Conservation (phyloP, 2,888 invertebrate genomes). For the Cephus nigrinus region DNA sequence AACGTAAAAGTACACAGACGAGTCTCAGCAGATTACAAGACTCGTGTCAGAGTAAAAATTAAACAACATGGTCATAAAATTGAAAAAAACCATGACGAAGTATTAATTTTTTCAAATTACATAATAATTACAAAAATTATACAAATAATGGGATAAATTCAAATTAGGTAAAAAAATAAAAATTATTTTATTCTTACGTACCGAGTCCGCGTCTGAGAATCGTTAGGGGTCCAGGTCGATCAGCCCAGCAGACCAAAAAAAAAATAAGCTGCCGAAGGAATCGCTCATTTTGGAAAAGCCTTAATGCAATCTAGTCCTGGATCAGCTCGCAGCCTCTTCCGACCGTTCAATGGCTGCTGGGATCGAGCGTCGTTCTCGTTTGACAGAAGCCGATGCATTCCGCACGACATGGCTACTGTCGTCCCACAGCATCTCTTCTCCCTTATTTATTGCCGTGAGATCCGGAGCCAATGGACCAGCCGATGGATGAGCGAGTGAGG, state of each 20-base stretch:
- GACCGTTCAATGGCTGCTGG: conserved; percentile 34
- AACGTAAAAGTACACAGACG: not conserved
- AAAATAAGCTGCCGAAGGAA: conserved; percentile 21
- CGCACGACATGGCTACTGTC: conserved; percentile 57
- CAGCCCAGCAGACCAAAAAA: not conserved
- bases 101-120: not conserved
- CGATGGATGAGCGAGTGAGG: conserved; percentile 20
- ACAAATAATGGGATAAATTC: no score
- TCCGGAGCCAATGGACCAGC: conserved; percentile 44
- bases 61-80: not conserved
- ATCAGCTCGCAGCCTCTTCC: conserved; percentile 41
- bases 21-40: not conserved
- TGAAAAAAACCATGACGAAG: accelerated
- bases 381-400: conserved; percentile 63
- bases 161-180: not conserved
- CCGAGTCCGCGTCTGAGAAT: conserved; percentile 47
- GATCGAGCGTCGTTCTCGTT: conserved; percentile 41
- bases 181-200: not conserved
- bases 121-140: not conserved
- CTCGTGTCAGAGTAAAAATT: not conserved
- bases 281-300: conserved; percentile 61
- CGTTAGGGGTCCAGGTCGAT: conserved; percentile 38
- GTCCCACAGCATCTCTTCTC: conserved; percentile 54
- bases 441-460: conserved; percentile 61
- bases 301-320: conserved; percentile 58